These are phyloP conservation scores for Lanistes nyassanus DNA, from an alignment of 1,140 invertebrate species.

Conservation along the genomic window DNA sequence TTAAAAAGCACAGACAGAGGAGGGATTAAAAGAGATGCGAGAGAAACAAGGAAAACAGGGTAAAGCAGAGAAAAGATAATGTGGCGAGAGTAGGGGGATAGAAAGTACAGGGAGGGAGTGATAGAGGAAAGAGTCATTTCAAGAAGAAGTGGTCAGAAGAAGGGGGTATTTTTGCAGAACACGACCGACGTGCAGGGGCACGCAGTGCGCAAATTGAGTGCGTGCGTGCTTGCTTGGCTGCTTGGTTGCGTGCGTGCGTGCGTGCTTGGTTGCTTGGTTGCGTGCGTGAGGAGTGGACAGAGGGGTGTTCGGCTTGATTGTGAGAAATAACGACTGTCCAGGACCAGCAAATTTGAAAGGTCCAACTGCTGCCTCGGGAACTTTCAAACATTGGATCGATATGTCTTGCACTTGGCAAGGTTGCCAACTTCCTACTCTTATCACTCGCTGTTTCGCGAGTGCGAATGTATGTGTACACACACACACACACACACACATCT, in stretches of 20 bases:
- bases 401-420: too few species aligned
- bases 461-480: slow-evolving; percentile 3
- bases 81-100: too few species aligned
- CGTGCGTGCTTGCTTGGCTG: not conserved
- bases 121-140: not conserved
- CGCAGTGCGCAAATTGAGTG: not conserved
- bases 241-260: not conserved
- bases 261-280: slow-evolving; percentile 9
- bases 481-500: slow-evolving; percentile 27
- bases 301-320: too few species aligned
- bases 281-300: too few species aligned
- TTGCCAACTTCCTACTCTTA: too few species aligned
- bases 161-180: not conserved
- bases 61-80: not conserved
- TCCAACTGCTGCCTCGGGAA: too few species aligned
- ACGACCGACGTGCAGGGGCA: not conserved
- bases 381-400: too few species aligned
- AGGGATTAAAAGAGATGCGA: not conserved
- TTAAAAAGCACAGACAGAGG: not conserved
- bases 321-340: too few species aligned
- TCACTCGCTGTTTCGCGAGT: too few species aligned
- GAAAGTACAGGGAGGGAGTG: too few species aligned
- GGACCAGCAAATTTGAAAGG: too few species aligned
- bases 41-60: slow-evolving; percentile 1
- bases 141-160: not conserved